These are phyloP conservation scores for Sminthopsis crassicaudata DNA, from an alignment of 2,113 vertebrate species.

Conservation along the genomic window DNA sequence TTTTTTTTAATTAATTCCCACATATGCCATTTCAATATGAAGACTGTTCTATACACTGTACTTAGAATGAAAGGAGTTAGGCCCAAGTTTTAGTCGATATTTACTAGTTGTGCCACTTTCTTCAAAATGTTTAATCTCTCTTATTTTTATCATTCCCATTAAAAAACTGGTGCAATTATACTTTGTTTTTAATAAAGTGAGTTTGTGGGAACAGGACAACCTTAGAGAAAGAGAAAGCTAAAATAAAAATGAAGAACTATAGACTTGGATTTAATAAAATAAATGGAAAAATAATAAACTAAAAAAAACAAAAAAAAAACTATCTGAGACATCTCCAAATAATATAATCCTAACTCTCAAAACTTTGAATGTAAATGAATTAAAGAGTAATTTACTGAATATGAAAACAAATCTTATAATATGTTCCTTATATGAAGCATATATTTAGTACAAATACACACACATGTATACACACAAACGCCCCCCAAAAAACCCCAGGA, in stretches of 20 bases:
- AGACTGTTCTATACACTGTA: neutral
- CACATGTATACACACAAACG: neutral
- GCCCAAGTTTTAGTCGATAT: neutral
- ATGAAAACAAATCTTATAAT: neutral
- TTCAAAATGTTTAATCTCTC: neutral
- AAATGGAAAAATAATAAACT: neutral
- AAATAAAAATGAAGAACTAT: neutral
- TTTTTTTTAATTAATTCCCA: neutral
- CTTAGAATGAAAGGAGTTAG: neutral
- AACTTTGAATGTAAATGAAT: neutral
- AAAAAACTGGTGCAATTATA: neutral
- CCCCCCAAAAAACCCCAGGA: neutral
- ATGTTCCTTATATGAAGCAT: neutral
- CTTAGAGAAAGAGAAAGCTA: neutral
- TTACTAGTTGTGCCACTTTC: neutral
- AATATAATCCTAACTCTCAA: neutral
- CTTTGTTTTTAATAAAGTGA: neutral
- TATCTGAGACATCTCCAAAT: neutral
- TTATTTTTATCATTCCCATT: neutral
- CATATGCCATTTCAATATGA: accelerated
- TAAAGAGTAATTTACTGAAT: neutral
- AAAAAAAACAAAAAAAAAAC: neutral
- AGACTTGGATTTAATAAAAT: neutral
- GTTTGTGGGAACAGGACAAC: neutral
- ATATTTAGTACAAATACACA: neutral